These are phyloP conservation scores for Tipula lateralis DNA, from an alignment of 2,888 invertebrate genomes.

Conservation along the genomic window DNA sequence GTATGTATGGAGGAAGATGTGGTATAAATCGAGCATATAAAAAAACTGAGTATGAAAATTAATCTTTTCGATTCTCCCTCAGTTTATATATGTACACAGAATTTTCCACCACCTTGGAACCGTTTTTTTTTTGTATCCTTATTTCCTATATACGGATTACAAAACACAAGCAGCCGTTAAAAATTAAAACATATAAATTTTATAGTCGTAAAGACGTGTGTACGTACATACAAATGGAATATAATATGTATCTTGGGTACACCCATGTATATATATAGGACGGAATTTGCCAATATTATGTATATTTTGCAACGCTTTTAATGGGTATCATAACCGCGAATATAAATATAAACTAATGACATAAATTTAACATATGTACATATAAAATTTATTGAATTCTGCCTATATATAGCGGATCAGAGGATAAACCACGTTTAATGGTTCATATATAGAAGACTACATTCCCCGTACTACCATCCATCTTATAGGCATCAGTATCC, in stretches of 20 bases:
- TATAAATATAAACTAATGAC: constrained; percentile 1
- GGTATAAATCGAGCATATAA: neutral
- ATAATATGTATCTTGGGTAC: neutral
- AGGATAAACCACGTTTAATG: too few species aligned
- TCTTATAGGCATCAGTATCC: too few species aligned
- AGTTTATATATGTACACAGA: neutral
- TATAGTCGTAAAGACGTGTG: constrained; percentile 19
- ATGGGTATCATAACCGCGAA: constrained; percentile 1
- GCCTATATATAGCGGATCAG: too few species aligned
- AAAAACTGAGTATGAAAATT: neutral
- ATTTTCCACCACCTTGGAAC: neutral
- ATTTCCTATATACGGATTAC: neutral
- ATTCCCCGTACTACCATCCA: too few species aligned
- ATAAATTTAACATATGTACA: neutral
- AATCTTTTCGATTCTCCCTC: neutral
- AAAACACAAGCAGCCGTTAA: neutral
- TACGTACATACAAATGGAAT: neutral
- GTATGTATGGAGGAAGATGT: neutral
- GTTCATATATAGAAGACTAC: too few species aligned
- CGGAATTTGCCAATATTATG: neutral
- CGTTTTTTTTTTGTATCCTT: neutral
- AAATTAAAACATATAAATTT: constrained; percentile 1
- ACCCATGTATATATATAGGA: neutral
- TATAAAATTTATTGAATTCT: too few species aligned
- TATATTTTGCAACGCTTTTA: neutral